Evolutionary conservation across 2,888 invertebrate species (phyloP), one percentile per base, ranked within the genome.

Genomic region (Mimas tiliae): DNA sequence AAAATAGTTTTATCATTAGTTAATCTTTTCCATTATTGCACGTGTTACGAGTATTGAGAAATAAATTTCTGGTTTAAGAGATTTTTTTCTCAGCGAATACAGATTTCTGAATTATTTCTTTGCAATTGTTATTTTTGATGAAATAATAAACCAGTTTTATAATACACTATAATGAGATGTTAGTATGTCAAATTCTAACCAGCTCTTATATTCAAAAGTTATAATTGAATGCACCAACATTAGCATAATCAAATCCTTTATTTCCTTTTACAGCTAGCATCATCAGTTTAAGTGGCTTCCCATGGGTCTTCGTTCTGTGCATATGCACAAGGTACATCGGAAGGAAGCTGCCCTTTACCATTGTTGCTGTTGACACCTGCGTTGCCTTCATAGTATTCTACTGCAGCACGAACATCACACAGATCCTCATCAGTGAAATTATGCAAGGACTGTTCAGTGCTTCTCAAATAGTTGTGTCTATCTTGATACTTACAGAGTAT

Each of bases 401-500:
- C 65, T 70, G n/a, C 53, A 80, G 81, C 62, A 69, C 70, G n/a
- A 77, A 53, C 14, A 38, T 75, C 27, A 70, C 64, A 9, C 75
- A 80, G 6, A 70, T 82, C 9, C 42, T 82, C 6, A 72, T 78
- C n/a, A 76, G 76, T 42, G 68, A 70, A 62, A 70, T 77, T 9
- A 72, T 80, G 53, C 68, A 76, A 9, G 78, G 78, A 0, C 70
- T 79, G 55, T 80, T 79, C 45, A 62, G 71, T 0, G 83, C 80
- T 0, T 74, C 78, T 3, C 73, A 72, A 65, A 65, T 77, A 0
- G 65, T 70, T 0, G 52, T 80, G 8, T 62, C 71, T 11, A 3
- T 78, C 0, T 64, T 77, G 34, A 68, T 83, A 2, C 2, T 82
- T 11, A 75, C 82, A 3, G 83, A 84, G 34, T 83, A 78, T 12